Evolutionary conservation across 2,888 invertebrate species (phyloP), one percentile per base, ranked within the genome.

Genomic region (Hololepta plana): DNA sequence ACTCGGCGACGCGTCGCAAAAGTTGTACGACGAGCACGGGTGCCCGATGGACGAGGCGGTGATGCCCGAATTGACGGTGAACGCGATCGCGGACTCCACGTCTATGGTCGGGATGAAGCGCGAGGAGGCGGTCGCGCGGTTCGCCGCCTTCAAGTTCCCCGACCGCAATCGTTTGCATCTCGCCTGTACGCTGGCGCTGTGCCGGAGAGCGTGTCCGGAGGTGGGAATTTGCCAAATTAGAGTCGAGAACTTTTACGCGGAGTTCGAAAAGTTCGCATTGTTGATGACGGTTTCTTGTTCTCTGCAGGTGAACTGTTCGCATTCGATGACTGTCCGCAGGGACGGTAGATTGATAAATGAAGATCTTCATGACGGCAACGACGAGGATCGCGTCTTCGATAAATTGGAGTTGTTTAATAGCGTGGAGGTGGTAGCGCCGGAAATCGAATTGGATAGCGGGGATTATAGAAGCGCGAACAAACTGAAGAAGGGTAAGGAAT

Each of bases 101-200:
- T 42, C 50, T 1, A 50, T 51, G 19, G 44, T 47, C 1, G 33
- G 48, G 14, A 55, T 52, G 52, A 38, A 47, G 22, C 52, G 55
- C 28, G 56, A 56, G 35, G 56, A 55, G 35, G 56, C 55, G 1
- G 37, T 49, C 3, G 59, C 77, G 0, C 71, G 69, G 10, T 82
- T 82, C 54, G 69, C 75, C 2, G 82, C 81, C 3, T 82, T 82
- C 43, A 80, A 80, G 44, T 82, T 82, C 51, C 81, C 81, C 3
- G 80, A 80, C 43, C 60, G 77, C 35, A 75, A 76, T 32, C 67
- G 74, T 33, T 53, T 82, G 20, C 81, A 81, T 49, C 55, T 81
- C 23, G 70, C 71, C n/a, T 82, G 82, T 49, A 68, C 68, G 10
- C 62, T 82, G 21, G 72, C 76, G 38, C 53, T 81, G n/a, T 82